Percentiles rank a stretch among this genome's conserved stretches.
phyloP scores from a whole-genome alignment of 35 echinoderm and acorn worm species.

The Stichopus chloronotus region DNA sequence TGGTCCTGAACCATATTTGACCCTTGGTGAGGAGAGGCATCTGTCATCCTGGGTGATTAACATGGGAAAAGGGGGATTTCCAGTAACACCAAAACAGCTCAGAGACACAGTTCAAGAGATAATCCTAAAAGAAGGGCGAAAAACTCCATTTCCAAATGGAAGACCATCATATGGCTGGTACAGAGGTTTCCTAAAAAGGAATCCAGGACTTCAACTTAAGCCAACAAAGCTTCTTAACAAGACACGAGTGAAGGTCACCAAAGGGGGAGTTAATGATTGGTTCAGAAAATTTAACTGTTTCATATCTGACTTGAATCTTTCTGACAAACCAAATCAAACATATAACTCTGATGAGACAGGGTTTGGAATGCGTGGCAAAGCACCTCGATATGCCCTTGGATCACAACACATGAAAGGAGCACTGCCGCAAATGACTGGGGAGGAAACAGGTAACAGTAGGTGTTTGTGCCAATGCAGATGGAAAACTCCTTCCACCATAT shows the following conservation, averaged over 20 bases:
- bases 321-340: background rate
- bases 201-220: background rate
- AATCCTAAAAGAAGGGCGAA: background rate
- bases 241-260: too few relatives aligned
- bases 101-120: conserved; percentile 24
- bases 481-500: too few relatives aligned
- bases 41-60: background rate
- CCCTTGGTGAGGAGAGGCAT: background rate
- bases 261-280: too few relatives aligned
- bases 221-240: too few relatives aligned
- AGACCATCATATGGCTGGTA: conserved; percentile 18
- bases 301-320: conserved; percentile 32
- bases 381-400: conserved; percentile 2
- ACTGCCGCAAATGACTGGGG: conserved; percentile 13
- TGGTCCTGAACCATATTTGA: background rate
- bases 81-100: background rate
- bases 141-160: conserved; percentile 3
- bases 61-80: conserved; percentile 16
- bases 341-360: conserved; percentile 7
- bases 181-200: too few relatives aligned
- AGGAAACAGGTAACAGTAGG: conserved; percentile 18
- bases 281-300: too few relatives aligned
- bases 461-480: too few relatives aligned
- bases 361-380: background rate
- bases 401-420: background rate